These are phyloP conservation scores for Noctua janthe DNA, from an alignment of 2,888 invertebrate species.

Conservation along the genomic window DNA sequence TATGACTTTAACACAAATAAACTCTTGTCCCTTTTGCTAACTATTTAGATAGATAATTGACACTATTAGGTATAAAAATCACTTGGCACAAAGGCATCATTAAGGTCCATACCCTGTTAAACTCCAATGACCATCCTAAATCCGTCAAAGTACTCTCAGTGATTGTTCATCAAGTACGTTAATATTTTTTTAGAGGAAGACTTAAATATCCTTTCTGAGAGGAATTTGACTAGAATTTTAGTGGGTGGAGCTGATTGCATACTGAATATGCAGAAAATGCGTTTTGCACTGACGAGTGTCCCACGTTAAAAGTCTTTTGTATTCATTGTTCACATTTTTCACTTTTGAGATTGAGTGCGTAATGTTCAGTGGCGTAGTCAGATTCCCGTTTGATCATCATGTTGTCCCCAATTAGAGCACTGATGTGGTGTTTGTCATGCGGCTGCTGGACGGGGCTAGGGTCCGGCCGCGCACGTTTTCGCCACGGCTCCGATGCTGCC, in stretches of 20 bases:
- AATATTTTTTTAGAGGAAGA: constrained; percentile 81
- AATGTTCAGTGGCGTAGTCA: constrained; percentile 85
- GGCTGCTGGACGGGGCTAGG: constrained; percentile 72
- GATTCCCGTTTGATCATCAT: constrained; percentile 87
- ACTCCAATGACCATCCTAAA: constrained; percentile 84
- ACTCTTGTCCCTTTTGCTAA: constrained; percentile 85
- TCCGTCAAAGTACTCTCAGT: constrained; percentile 88
- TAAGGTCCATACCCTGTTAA: constrained; percentile 89
- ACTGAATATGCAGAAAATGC: constrained; percentile 68
- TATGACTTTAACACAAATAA: constrained; percentile 85
- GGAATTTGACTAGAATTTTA: constrained; percentile 87
- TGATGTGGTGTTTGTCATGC: constrained; percentile 89
- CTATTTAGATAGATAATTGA: constrained; percentile 87
- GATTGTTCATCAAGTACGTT: constrained; percentile 71
- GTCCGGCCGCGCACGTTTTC: constrained; percentile 85
- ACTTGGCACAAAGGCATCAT: constrained; percentile 90
- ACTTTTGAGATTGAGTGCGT: constrained; percentile 88
- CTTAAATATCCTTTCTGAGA: constrained; percentile 84
- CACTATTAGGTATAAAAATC: constrained; percentile 89
- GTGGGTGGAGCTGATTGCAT: constrained; percentile 83
- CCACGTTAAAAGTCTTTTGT: constrained; percentile 67
- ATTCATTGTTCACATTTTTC: constrained; percentile 90
- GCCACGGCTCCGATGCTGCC: constrained; percentile 88
- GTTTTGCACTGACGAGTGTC: constrained; percentile 78
- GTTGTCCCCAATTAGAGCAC: constrained; percentile 88